phyloP scores from a whole-genome alignment of 1,140 invertebrate genomes.

The Drosophila melanica region DNA sequence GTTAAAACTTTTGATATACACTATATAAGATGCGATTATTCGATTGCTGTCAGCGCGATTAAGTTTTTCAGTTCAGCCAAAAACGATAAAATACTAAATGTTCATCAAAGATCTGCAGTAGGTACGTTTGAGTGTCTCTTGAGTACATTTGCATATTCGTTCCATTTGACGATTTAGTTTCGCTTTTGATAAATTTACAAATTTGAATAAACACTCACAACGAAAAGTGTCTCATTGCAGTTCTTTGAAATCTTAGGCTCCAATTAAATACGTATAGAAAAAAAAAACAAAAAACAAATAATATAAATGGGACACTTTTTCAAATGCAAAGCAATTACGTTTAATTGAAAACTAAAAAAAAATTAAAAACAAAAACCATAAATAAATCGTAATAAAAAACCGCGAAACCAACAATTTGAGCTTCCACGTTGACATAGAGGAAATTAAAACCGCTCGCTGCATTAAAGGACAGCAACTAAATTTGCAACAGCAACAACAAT shows the following conservation, averaged over 20 bases:
- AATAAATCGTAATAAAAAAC: constrained; percentile 10
- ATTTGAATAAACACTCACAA: too few relatives aligned
- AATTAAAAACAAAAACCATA: constrained; percentile 4
- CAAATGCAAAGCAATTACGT: constrained; percentile 40
- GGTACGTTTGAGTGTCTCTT: too few relatives aligned
- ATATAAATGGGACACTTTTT: constrained; percentile 12
- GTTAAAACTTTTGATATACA: constrained; percentile 19
- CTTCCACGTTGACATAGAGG: constrained; percentile 47
- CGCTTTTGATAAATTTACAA: too few relatives aligned
- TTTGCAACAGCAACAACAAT: constrained; percentile 28
- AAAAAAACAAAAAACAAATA: constrained; percentile 6
- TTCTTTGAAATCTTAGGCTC: constrained; percentile 5
- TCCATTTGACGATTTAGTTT: too few relatives aligned
- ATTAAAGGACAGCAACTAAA: constrained; percentile 28
- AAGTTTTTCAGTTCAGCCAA: constrained; percentile 7
- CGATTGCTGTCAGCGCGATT: constrained; percentile 13
- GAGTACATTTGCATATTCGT: too few relatives aligned
- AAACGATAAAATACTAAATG: neutral
- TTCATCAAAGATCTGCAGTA: neutral
- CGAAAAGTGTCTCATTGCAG: neutral
- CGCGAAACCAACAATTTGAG: constrained; percentile 40
- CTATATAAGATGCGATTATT: constrained; percentile 3
- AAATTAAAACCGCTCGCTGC: constrained; percentile 34
- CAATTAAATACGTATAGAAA: constrained; percentile 4
- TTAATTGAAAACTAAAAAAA: constrained; percentile 31